These are phyloP conservation scores for Drosophila antonietae DNA, from an alignment of 2,888 invertebrate species.

Conservation along the genomic window DNA sequence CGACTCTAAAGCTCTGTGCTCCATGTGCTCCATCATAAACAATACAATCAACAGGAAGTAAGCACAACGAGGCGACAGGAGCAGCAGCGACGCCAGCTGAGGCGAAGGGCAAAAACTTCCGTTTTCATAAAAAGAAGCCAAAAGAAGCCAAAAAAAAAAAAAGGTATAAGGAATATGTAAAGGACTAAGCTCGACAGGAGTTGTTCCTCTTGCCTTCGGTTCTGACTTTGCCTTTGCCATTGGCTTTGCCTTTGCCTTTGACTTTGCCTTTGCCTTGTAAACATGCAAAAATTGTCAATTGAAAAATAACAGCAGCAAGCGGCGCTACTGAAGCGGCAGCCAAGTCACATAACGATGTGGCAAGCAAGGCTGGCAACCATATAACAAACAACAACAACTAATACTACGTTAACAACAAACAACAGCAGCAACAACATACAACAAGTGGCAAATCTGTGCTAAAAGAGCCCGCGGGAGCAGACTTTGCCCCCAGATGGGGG, in stretches of 20 bases:
- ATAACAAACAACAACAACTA: slow-evolving; percentile 30
- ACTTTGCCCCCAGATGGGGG: slow-evolving; percentile 6
- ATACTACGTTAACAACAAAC: slow-evolving; percentile 3
- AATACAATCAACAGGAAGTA: slow-evolving; percentile 64
- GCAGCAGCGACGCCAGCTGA: slow-evolving; percentile 2
- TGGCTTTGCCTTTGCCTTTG: slow-evolving; percentile 4
- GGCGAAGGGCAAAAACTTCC: slow-evolving; percentile 42
- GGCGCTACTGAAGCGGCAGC: slow-evolving; percentile 12
- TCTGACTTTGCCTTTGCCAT: slow-evolving; percentile 7
- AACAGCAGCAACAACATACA: slow-evolving; percentile 22
- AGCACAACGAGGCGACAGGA: slow-evolving; percentile 45
- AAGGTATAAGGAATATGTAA: background rate
- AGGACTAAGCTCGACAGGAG: slow-evolving; percentile 30
- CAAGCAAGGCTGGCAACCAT: slow-evolving; percentile 44
- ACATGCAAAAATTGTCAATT: slow-evolving; percentile 70
- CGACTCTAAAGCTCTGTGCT: slow-evolving; percentile 16
- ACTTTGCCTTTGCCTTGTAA: slow-evolving; percentile 52
- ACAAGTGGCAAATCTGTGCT: slow-evolving; percentile 55
- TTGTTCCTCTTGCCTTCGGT: slow-evolving; percentile 17
- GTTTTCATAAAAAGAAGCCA: slow-evolving; percentile 43
- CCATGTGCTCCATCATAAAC: slow-evolving; percentile 52
- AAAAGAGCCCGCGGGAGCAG: slow-evolving; percentile 50
- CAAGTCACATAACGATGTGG: slow-evolving; percentile 56
- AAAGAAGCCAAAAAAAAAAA: slow-evolving; percentile 17
- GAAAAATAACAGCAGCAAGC: slow-evolving; percentile 42